Conservation (phyloP, 2,797 vertebrate genomes). For the Neosalanx taihuensis region DNA sequence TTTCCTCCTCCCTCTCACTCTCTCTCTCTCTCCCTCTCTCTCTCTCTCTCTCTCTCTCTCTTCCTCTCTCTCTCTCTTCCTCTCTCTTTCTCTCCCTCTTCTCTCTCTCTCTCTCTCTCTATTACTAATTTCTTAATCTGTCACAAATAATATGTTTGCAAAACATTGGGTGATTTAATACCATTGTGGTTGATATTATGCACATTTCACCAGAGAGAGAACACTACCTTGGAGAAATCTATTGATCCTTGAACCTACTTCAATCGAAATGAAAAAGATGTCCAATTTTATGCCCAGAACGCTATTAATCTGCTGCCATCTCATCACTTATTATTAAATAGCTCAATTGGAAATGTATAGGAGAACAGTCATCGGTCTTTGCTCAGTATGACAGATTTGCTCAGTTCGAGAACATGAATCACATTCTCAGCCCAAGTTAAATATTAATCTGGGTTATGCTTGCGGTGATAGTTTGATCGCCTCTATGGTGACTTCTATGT, state of each 20-base stretch:
- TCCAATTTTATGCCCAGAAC: neutral
- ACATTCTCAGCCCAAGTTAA: constrained; percentile 58
- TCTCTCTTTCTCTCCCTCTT: too few relatives aligned
- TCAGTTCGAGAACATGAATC: constrained; percentile 51
- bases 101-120: too few relatives aligned
- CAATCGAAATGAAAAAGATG: constrained; percentile 27
- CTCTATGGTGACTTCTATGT: constrained; percentile 34
- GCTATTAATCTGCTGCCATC: constrained; percentile 21
- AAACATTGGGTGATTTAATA: neutral
- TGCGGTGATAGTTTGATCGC: constrained; percentile 46
- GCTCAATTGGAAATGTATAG: constrained; percentile 37
- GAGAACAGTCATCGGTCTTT: constrained; percentile 45
- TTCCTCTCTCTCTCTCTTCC: too few relatives aligned
- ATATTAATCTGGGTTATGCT: constrained; percentile 62
- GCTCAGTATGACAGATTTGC: constrained; percentile 49
- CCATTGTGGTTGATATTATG: neutral
- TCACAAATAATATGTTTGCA: too few relatives aligned
- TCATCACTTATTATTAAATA: constrained; percentile 39
- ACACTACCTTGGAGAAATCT: neutral
- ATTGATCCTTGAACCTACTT: constrained; percentile 19
- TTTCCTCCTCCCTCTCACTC: too few relatives aligned
- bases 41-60: too few relatives aligned
- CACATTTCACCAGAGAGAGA: constrained; percentile 3
- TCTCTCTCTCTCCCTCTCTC: too few relatives aligned
- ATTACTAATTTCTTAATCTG: too few relatives aligned